These are phyloP conservation scores for Galagoides demidoff DNA, from an alignment of 2,797 vertebrate species.

Conservation along the genomic window DNA sequence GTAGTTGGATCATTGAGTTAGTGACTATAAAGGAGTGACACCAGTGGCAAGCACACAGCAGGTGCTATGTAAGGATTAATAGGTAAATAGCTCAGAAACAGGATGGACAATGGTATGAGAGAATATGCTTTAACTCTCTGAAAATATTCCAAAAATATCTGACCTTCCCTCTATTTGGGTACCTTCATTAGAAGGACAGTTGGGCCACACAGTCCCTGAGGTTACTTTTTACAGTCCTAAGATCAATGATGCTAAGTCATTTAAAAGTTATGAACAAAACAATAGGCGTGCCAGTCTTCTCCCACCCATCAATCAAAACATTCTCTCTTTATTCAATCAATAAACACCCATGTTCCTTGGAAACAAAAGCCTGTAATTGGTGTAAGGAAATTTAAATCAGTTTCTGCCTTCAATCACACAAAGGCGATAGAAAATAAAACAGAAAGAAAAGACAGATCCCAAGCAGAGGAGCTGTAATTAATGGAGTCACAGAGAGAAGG, in stretches of 20 bases:
- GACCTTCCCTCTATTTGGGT: not conserved
- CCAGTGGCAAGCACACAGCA: not conserved
- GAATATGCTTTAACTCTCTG: not conserved
- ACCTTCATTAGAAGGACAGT: not conserved
- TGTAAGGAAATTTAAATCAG: not conserved
- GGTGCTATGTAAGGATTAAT: not conserved
- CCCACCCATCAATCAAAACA: not conserved
- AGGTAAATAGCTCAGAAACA: not conserved
- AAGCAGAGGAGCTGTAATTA: not conserved
- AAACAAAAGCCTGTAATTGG: not conserved
- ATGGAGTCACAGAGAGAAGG: not conserved
- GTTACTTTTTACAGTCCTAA: not conserved
- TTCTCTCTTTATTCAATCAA: not conserved
- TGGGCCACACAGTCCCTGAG: not conserved
- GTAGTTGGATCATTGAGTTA: not conserved
- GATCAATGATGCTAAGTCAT: conserved; percentile 30
- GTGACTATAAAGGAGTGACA: not conserved
- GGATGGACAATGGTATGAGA: not conserved
- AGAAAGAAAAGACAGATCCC: not conserved
- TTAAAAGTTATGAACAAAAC: not conserved
- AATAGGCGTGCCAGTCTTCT: not conserved
- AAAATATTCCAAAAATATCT: not conserved
- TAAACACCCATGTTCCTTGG: not conserved
- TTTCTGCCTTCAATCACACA: not conserved
- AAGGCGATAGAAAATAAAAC: not conserved